phyloP scores from a whole-genome alignment of 1,140 invertebrate genomes.

The Diuraphis noxia region DNA sequence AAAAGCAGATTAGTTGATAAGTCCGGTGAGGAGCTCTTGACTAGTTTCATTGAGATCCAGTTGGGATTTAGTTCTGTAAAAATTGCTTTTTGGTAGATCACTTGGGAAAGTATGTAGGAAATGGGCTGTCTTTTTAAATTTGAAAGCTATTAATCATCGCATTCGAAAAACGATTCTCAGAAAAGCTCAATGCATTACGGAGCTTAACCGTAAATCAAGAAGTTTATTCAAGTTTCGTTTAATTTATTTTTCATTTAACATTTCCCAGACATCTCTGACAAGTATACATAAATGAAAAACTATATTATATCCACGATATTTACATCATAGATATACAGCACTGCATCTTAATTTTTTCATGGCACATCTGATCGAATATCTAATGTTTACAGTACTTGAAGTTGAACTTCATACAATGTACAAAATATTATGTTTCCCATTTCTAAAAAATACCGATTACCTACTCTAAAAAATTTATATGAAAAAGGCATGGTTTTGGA shows the following conservation, averaged over 20 bases:
- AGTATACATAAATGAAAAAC: too few species aligned
- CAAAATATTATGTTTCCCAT: too few species aligned
- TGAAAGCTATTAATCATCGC: not conserved
- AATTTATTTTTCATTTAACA: not conserved
- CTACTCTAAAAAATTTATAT: not conserved
- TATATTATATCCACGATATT: too few species aligned
- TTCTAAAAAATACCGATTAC: too few species aligned
- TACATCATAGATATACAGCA: too few species aligned
- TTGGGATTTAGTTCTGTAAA: not conserved
- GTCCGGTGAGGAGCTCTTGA: not conserved
- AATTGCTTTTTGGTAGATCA: not conserved
- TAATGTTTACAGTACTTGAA: too few species aligned
- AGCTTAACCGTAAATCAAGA: too few species aligned
- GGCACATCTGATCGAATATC: too few species aligned
- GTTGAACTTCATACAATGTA: too few species aligned
- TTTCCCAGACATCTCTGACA: not conserved
- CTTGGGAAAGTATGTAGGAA: not conserved
- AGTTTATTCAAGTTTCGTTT: not conserved
- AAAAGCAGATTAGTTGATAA: not conserved
- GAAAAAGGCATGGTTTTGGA: not conserved
- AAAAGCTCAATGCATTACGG: not conserved
- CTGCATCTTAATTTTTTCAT: not conserved
- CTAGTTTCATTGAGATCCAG: not conserved
- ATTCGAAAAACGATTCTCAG: not conserved
- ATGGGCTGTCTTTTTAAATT: not conserved